Evolutionary conservation across 2,113 vertebrate species (phyloP), one percentile per base, ranked within the genome.

Genomic region (Crotophaga sulcirostris): DNA sequence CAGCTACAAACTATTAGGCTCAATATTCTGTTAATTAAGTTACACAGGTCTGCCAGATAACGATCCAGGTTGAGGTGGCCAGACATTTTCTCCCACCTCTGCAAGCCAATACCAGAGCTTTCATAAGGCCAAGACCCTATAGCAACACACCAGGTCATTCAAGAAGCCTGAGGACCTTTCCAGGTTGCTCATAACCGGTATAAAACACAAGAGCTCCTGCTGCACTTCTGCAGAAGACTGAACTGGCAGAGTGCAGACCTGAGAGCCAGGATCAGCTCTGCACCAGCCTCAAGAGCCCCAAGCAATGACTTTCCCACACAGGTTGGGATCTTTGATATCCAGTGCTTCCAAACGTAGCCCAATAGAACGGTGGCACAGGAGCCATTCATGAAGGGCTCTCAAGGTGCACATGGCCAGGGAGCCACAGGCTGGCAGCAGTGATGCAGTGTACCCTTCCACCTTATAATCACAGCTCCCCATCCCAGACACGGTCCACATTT

Each of bases 41-140:
- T 84, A 92, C 69, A 89, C 13, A 72, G 77, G 59, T 52, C 64
- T 93, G 68, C 49, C n/a, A 85, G 82, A 92, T 86, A 94, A 94
- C 3, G 23, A 95, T 93, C 63, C 51, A 85, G 24, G 36, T 3
- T 93, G 75, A 82, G 79, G 82, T 85, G 45, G 58, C 59, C 63
- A 93, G 47, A 54, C 60, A 59, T 74, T 74, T 70, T 93, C 63
- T 95, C 63, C 76, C 80, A 89, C 29, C 56, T 87, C 60, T 73
- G 33, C 25, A 92, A 86, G 38, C 10, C 59, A 70, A 24, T 11
- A 78, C 13, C 58, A 90, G 84, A 49, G 67, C 26, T 42, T 88
- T 80, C 51, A n/a, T 19, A 73, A 92, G 45, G 59, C 23, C 19
- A 60, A 49, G 59, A 74, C 42, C 13, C 93, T 75, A 77, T 7